These are phyloP conservation scores for Struthidea cinerea DNA, from an alignment of 2,113 vertebrate genomes.

Conservation along the genomic window DNA sequence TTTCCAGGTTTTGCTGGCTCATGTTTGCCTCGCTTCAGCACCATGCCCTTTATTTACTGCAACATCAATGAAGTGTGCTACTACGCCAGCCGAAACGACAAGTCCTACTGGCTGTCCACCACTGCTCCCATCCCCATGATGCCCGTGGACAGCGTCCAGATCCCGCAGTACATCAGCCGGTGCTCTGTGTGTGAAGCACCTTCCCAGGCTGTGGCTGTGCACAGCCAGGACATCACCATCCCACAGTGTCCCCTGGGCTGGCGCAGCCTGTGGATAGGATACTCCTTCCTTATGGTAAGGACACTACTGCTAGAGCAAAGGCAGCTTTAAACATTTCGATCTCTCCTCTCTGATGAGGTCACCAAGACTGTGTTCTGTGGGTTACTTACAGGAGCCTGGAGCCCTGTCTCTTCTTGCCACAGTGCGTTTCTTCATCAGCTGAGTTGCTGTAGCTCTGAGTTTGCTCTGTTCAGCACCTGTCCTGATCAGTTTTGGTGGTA, in stretches of 20 bases:
- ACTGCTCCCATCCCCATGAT: conserved; percentile 94
- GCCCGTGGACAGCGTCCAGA: conserved; percentile 82
- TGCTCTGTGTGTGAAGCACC: conserved; percentile 93
- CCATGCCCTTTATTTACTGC: conserved; percentile 97
- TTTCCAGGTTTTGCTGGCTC: conserved; percentile 89
- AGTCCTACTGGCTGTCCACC: conserved; percentile 98
- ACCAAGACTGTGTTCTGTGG: background rate
- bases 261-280: conserved; percentile 97
- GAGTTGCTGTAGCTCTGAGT: background rate
- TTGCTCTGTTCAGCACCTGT: background rate
- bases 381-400: background rate
- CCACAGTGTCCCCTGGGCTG: conserved; percentile 88
- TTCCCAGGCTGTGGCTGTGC: conserved; percentile 88
- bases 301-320: background rate
- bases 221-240: conserved; percentile 91
- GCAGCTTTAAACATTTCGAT: background rate
- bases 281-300: conserved; percentile 96
- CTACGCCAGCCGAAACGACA: conserved; percentile 92
- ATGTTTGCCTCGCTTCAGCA: conserved; percentile 91
- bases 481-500: background rate
- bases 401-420: background rate
- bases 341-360: background rate
- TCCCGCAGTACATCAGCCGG: conserved; percentile 88
- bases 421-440: background rate
- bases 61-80: conserved; percentile 89